Conservation (phyloP, 2,797 vertebrate genomes). For the Spinibarbus caldwelli region DNA sequence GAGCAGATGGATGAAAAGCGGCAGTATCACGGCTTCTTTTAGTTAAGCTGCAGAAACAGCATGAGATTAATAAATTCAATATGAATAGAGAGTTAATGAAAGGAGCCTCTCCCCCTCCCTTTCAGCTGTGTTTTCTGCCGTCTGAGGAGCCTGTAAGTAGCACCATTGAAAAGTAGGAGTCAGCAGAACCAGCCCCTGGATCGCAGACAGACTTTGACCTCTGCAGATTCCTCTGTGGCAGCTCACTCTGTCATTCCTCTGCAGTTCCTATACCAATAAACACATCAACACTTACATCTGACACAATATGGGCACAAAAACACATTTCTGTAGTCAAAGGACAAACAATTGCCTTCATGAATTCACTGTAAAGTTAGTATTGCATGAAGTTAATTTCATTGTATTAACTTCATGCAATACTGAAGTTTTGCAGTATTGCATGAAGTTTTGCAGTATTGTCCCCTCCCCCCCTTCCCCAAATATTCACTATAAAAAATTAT, state of each 20-base stretch:
- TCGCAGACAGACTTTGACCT: slow-evolving; percentile 49
- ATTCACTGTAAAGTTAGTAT: not conserved
- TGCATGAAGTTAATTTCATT: not conserved
- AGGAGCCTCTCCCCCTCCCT: slow-evolving; percentile 63
- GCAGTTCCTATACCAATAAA: slow-evolving; percentile 34
- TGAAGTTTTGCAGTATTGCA: no score
- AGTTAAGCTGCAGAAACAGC: slow-evolving; percentile 70
- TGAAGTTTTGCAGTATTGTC: no score
- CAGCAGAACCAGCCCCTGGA: slow-evolving; percentile 45
- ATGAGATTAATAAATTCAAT: slow-evolving; percentile 81
- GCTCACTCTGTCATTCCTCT: slow-evolving; percentile 46
- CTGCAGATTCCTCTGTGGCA: slow-evolving; percentile 48
- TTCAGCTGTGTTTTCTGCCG: slow-evolving; percentile 60
- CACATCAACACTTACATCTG: slow-evolving; percentile 17
- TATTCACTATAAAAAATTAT: no score
- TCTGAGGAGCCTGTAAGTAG: slow-evolving; percentile 63
- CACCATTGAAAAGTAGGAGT: slow-evolving; percentile 62
- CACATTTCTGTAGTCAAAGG: not conserved
- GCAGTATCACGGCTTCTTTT: slow-evolving; percentile 66
- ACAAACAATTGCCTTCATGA: not conserved
- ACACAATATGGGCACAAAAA: not conserved
- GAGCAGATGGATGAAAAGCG: slow-evolving; percentile 78
- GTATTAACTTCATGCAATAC: no score
- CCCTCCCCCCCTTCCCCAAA: no score
- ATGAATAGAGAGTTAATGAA: slow-evolving; percentile 80